Percentiles rank a stretch among this genome's conserved stretches.
Conservation (phyloP, 2,888 invertebrate species). For the Atethmia centrago region DNA sequence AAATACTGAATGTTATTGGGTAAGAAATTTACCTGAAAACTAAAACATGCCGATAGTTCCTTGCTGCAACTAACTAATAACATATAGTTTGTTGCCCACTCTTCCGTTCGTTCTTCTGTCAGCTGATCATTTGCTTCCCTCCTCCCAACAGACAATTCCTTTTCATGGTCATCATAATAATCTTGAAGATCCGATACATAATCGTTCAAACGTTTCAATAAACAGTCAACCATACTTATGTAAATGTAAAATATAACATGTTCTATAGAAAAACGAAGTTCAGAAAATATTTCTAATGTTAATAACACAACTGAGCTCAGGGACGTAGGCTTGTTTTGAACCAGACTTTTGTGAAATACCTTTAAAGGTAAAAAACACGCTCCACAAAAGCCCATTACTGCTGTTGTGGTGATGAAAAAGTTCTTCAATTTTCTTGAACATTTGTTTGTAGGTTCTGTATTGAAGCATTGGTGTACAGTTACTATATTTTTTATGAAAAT, state of each 20-base stretch:
- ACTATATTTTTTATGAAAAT: neutral
- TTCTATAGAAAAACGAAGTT: constrained; percentile 24
- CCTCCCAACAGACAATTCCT: neutral
- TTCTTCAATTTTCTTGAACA: neutral
- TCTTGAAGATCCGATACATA: neutral
- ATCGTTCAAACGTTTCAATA: constrained; percentile 13
- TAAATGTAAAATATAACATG: constrained; percentile 26
- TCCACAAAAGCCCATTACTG: neutral
- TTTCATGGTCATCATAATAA: neutral
- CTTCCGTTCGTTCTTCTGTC: neutral
- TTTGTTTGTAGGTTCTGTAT: neutral
- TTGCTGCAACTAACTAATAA: constrained; percentile 32
- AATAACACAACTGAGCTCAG: accelerated
- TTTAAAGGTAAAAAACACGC: neutral
- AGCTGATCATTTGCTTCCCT: neutral
- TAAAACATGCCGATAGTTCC: constrained; percentile 27
- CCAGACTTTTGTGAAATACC: accelerated
- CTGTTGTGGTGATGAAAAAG: neutral
- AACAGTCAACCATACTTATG: constrained; percentile 1
- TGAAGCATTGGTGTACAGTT: neutral
- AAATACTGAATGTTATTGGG: neutral
- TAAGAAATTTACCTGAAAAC: constrained; percentile 25
- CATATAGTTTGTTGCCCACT: constrained; percentile 34
- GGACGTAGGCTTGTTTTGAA: neutral
- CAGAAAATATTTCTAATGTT: neutral